Evolutionary conservation across 1,140 invertebrate genomes (phyloP).

Genomic region (Pentalonia nigronervosa): DNA sequence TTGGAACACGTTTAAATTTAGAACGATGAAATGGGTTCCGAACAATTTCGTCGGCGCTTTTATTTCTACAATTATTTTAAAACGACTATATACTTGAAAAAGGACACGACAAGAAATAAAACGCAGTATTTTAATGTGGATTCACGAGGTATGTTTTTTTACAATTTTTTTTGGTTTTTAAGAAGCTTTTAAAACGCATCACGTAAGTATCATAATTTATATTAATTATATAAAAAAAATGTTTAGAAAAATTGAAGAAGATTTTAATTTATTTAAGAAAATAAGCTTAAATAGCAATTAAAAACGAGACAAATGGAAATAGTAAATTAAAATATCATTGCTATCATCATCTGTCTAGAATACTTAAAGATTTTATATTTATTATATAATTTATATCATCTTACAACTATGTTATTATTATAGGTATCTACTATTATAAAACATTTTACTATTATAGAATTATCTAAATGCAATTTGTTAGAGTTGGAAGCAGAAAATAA

Average conservation of each 20-base stretch:
- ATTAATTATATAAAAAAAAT: neutral
- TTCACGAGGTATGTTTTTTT: neutral
- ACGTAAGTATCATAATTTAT: neutral
- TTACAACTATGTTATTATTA: neutral
- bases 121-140: neutral
- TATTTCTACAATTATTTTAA: neutral
- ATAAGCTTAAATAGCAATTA: neutral
- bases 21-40: slow-evolving; percentile 23
- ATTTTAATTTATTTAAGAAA: neutral
- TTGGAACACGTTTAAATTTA: slow-evolving; percentile 32
- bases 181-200: neutral
- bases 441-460: neutral
- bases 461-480: neutral
- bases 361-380: neutral
- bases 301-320: neutral
- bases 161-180: neutral
- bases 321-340: neutral
- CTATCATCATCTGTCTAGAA: neutral
- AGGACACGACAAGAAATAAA: neutral
- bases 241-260: neutral
- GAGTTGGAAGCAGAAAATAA: neutral
- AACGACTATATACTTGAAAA: slow-evolving; percentile 12
- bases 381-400: neutral
- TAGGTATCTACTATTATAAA: neutral
- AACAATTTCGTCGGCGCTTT: slow-evolving; percentile 2